Base-by-base conservation (phyloP, 2,888 invertebrate species). In the Crematogaster levior region DNA sequence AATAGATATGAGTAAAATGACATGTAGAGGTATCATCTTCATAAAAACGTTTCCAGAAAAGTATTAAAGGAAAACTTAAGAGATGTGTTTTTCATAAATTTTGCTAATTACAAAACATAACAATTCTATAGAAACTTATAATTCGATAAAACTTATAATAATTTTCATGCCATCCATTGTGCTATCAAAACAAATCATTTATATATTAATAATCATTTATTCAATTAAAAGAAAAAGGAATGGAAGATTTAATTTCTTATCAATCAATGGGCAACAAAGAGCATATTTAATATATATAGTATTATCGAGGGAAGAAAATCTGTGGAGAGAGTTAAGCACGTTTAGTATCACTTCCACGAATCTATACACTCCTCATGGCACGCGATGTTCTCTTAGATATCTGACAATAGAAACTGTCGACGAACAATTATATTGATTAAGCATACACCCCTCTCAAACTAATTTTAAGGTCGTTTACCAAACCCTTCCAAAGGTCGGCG, bases 401-500 rank as follows among this genome's bases (percentile, higher is more conserved):
- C 30, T 27, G 40, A n/a, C 24, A 72, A 58, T 43, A 21, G 43
- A 43, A 51, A n/a, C 58, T 46, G 34, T 27, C 18, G 56, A 24
- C 43, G 43, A 21, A 27, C 18, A 10, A 21, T 24, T 60, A 27
- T 65, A 73, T 73, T 5, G 73, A 73, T 73, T 21, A 18, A 34
- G 60, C 10, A 15, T 34, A 15, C 10, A 0, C 2, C n/a, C 15
- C 21, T 46, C 6, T 60, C 58, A 21, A 15, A 24, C n/a, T 30
- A 53, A 37, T 18, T 70, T 24, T 24, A 24, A 53, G 15, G 9
- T 9, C 27, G 18, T 58, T 30, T 40, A 30, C 5, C 15, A 73
- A 73, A 46, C 73, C 46, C 58, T 43, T 72, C 18, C 18, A 5
- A 48, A 72, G 12, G 24, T 56, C 40, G 40, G 40, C 56, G 56